These are phyloP conservation scores for Drosophila serrata DNA, from an alignment of 1,140 invertebrate species.

Conservation along the genomic window DNA sequence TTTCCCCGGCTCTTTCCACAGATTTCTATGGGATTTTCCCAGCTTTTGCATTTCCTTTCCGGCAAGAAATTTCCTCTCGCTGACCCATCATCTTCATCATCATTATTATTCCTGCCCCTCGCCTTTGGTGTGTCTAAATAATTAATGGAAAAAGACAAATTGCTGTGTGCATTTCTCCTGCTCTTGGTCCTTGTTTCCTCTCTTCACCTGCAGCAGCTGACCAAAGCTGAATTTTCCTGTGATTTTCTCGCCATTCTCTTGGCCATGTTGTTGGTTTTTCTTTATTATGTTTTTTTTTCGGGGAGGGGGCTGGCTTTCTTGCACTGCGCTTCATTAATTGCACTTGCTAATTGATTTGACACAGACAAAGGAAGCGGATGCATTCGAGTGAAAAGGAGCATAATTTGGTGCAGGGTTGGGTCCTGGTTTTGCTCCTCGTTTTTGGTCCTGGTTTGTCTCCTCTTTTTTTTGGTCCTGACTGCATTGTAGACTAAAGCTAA, in stretches of 20 bases:
- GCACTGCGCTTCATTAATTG: slow-evolving; percentile 69
- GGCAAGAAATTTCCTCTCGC: not conserved
- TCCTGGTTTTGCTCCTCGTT: not conserved
- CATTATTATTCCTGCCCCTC: slow-evolving; percentile 21
- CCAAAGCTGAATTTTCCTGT: slow-evolving; percentile 29
- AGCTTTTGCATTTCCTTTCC: slow-evolving; percentile 6
- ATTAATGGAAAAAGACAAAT: slow-evolving; percentile 79
- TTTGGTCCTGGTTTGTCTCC: too few species aligned
- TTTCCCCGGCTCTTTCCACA: slow-evolving; percentile 13
- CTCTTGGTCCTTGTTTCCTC: not conserved
- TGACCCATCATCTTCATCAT: not conserved
- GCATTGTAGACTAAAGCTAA: slow-evolving; percentile 6
- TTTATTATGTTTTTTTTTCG: not conserved
- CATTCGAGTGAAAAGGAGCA: slow-evolving; percentile 15
- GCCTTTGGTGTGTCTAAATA: slow-evolving; percentile 47
- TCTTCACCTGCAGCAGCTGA: slow-evolving; percentile 5
- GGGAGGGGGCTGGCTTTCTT: not conserved
- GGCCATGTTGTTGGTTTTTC: not conserved
- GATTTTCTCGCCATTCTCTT: slow-evolving; percentile 38
- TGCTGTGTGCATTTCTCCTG: slow-evolving; percentile 43
- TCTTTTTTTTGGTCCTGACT: not conserved
- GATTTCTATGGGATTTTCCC: slow-evolving; percentile 4
- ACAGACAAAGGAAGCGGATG: slow-evolving; percentile 32
- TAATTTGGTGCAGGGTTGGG: slow-evolving; percentile 2
- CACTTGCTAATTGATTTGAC: slow-evolving; percentile 71